Percentiles rank a stretch among this genome's conserved stretches.
phyloP scores from a whole-genome alignment of 2,113 vertebrate genomes.

The Ahaetulla prasina region DNA sequence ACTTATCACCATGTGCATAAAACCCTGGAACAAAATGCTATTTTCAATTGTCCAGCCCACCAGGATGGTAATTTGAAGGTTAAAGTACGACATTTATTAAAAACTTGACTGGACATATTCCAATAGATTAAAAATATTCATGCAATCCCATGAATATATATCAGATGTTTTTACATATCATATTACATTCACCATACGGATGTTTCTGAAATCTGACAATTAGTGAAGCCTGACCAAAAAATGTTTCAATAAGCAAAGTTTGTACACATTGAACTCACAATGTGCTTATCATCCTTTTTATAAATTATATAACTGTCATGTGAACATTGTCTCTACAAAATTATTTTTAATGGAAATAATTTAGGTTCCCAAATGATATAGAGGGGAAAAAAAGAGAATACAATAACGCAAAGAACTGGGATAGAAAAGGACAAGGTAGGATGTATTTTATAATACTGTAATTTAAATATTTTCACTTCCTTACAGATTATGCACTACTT shows the following conservation, averaged over 20 bases:
- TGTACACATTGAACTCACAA: neutral
- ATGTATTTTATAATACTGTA: neutral
- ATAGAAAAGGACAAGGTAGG: too few relatives aligned
- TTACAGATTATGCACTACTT: neutral
- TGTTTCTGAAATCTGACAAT: neutral
- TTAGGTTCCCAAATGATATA: neutral
- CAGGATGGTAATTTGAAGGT: slow-evolving; percentile 2
- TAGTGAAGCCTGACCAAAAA: neutral
- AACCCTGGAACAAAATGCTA: neutral
- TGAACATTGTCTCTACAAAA: neutral
- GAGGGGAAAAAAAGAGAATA: neutral
- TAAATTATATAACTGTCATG: neutral
- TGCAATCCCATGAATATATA: neutral
- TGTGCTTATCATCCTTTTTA: neutral
- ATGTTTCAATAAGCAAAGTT: neutral
- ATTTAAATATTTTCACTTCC: slow-evolving; percentile 2
- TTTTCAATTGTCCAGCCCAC: slow-evolving; percentile 11
- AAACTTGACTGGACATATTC: neutral
- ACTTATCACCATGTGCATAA: neutral
- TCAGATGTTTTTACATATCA: neutral
- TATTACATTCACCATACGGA: neutral
- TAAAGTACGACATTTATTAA: neutral
- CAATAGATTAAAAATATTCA: neutral
- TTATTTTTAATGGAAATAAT: neutral
- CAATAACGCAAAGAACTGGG: neutral